Conservation (phyloP, 2,113 vertebrate genomes). For the Uria lomvia region DNA sequence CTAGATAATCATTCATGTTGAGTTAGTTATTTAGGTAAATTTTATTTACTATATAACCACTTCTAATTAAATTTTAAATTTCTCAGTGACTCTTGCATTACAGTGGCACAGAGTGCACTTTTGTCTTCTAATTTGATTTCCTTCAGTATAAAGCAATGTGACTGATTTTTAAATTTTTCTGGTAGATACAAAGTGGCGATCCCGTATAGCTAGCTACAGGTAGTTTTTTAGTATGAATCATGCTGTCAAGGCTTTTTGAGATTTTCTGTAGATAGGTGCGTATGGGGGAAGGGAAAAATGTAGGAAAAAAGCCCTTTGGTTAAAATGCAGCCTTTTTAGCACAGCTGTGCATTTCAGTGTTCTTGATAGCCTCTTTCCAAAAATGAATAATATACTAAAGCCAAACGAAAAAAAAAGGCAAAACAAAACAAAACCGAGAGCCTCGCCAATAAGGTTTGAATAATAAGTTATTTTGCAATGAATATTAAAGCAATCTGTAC, state of each 20-base stretch:
- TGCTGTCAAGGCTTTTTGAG: background rate
- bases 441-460: slow-evolving; percentile 86
- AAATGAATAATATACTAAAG: slow-evolving; percentile 73
- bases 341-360: slow-evolving; percentile 49
- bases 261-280: background rate
- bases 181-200: background rate
- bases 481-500: slow-evolving; percentile 99
- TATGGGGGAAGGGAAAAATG: background rate
- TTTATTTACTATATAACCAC: slow-evolving; percentile 78
- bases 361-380: slow-evolving; percentile 47
- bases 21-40: slow-evolving; percentile 82
- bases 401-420: slow-evolving; percentile 65
- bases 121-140: slow-evolving; percentile 41
- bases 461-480: slow-evolving; percentile 96
- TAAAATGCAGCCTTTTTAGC: slow-evolving; percentile 3
- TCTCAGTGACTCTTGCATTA: slow-evolving; percentile 62
- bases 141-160: background rate
- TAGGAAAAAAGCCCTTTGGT: background rate
- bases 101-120: background rate
- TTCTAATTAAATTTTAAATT: slow-evolving; percentile 76
- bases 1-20: slow-evolving; percentile 78
- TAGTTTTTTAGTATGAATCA: slow-evolving; percentile 30
- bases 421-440: slow-evolving; percentile 74
- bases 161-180: background rate
- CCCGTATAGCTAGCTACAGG: background rate